Conservation (phyloP, 2,797 vertebrate species). For the Rachycentron canadum region DNA sequence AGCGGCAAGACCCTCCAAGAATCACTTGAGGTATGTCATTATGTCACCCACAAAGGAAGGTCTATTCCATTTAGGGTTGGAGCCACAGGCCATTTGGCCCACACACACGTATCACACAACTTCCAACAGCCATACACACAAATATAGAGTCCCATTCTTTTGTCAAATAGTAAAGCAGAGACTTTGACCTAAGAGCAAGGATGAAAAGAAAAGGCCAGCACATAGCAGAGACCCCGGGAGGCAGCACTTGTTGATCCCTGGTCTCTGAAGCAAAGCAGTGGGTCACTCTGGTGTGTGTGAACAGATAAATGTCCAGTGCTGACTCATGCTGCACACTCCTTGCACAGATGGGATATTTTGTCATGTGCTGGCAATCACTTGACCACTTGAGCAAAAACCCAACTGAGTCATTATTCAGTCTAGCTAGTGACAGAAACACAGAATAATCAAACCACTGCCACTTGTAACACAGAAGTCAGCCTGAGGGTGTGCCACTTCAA, state of each 20-base stretch:
- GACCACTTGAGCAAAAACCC: slow-evolving; percentile 35
- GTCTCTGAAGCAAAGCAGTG: slow-evolving; percentile 31
- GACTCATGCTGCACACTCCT: slow-evolving; percentile 57
- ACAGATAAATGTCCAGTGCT: slow-evolving; percentile 55
- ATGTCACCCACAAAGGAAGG: slow-evolving; percentile 79
- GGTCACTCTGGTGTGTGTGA: slow-evolving; percentile 54
- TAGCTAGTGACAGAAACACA: slow-evolving; percentile 23
- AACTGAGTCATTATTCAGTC: slow-evolving; percentile 36
- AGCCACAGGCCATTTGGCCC: slow-evolving; percentile 74
- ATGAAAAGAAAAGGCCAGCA: slow-evolving; percentile 62
- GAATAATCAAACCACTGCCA: slow-evolving; percentile 31
- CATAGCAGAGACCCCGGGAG: slow-evolving; percentile 47
- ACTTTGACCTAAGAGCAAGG: slow-evolving; percentile 50
- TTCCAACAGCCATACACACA: slow-evolving; percentile 61
- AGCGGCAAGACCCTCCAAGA: slow-evolving; percentile 74
- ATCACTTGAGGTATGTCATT: slow-evolving; percentile 79
- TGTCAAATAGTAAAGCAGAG: slow-evolving; percentile 45
- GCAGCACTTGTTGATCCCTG: slow-evolving; percentile 57
- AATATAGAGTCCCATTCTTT: slow-evolving; percentile 65
- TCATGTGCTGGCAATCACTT: slow-evolving; percentile 42
- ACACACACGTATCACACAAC: slow-evolving; percentile 69
- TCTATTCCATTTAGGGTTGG: slow-evolving; percentile 76
- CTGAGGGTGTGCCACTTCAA: slow-evolving; percentile 1
- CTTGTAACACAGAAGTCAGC: slow-evolving; percentile 31
- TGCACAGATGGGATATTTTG: slow-evolving; percentile 54